These are phyloP conservation scores for Poecilia velifera DNA, from an alignment of 2,797 vertebrate species.

Conservation along the genomic window DNA sequence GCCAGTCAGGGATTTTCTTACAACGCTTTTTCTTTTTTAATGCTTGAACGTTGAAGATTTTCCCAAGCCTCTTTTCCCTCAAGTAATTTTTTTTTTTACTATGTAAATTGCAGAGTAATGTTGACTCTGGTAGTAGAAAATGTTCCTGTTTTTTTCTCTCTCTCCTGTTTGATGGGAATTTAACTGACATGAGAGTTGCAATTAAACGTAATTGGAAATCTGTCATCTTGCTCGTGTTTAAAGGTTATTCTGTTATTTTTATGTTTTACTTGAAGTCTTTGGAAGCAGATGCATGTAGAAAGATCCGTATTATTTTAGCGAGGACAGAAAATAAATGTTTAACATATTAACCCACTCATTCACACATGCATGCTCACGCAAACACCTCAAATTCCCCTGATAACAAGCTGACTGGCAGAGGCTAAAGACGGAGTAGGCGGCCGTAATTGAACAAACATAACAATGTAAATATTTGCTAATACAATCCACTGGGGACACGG, in stretches of 20 bases:
- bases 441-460: conserved; percentile 80
- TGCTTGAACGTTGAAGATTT: conserved; percentile 74
- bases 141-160: conserved; percentile 17
- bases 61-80: conserved; percentile 62
- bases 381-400: conserved; percentile 68
- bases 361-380: conserved; percentile 32
- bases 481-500: conserved; percentile 72
- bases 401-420: conserved; percentile 78
- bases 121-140: conserved; percentile 45
- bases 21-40: conserved; percentile 58
- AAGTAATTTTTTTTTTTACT: conserved; percentile 54
- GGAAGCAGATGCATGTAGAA: neutral
- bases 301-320: conserved; percentile 7
- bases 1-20: conserved; percentile 83
- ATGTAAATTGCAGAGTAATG: conserved; percentile 57
- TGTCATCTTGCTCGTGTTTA: conserved; percentile 1
- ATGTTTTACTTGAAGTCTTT: conserved; percentile 18
- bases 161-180: conserved; percentile 25
- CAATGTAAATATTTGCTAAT: conserved; percentile 81
- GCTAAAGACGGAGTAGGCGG: conserved; percentile 77
- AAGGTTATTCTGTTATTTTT: neutral
- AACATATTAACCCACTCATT: conserved; percentile 23
- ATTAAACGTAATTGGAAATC: conserved; percentile 35
- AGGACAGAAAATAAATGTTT: conserved; percentile 4
- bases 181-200: conserved; percentile 17